Evolutionary conservation across 23 tunicate genomes (phyloP), one percentile per base, ranked within the genome.

Genomic region (Styela clava): DNA sequence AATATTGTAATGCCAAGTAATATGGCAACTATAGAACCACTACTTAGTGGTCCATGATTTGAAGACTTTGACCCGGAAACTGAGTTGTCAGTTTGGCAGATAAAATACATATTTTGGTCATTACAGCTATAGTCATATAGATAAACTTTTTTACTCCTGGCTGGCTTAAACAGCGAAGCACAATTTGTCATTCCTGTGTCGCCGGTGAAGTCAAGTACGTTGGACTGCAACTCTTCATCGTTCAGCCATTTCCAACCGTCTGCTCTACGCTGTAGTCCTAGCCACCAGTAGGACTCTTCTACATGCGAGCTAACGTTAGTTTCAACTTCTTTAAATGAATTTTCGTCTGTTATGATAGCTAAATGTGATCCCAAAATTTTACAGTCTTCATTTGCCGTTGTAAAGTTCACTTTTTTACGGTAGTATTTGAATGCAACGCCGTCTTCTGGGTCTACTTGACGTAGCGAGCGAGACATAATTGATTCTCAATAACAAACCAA

Each of bases 81-180:
- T 24, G 7, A 65, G 7, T 65, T 7, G 3, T 5, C 35, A 27
- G 77, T 28, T 71, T 71, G 35, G 37, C 77, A 71, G 29, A 71
- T 71, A 16, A 19, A 71, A 71, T 26, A 32, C 77, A 22, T 26
- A 30, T 30, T 31, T 7, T 71, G 34, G 9, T 34, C 24, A 2
- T 27, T 16, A 30, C 77, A 71, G 23, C 77, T 35, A 16, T 71
- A 71, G 29, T 71, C 77, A 32, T 71, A 71, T 16, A 71, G 35
- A 21, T 33, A 31, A 2, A 34, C 77, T 21, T 5, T 35, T 28
- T 34, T 27, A 22, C 77, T 16, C 7, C 34, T 35, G 16, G 7
- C 5, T 2, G 77, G 77, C 16, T 71, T 33, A 29, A 26, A 71
- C 35, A 71, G 16, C 12, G 35, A 71, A 3, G 35, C 77, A 34